These are phyloP conservation scores for Agrilus planipennis DNA, from an alignment of 1,140 invertebrate species.

Conservation along the genomic window DNA sequence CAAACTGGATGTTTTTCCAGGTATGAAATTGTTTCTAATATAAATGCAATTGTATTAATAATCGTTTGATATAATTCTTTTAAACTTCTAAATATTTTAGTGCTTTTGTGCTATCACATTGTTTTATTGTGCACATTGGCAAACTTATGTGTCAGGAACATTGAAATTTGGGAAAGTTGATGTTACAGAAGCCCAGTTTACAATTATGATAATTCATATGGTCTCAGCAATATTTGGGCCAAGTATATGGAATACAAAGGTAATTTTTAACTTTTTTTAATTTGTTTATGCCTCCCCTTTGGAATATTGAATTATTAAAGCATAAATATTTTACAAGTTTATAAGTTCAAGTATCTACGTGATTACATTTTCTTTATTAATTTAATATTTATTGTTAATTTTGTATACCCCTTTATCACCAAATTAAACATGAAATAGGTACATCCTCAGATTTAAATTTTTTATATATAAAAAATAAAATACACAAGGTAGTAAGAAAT, in stretches of 20 bases:
- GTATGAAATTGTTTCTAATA: slow-evolving; percentile 28
- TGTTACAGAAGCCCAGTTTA: slow-evolving; percentile 96
- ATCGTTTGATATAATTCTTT: not conserved
- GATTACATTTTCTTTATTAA: no score
- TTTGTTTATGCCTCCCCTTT: no score
- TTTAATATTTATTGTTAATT: no score
- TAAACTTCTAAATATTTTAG: slow-evolving; percentile 36
- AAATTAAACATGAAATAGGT: no score
- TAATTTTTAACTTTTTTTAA: slow-evolving; percentile 33
- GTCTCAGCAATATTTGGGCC: slow-evolving; percentile 80
- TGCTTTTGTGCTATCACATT: slow-evolving; percentile 87
- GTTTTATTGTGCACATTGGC: slow-evolving; percentile 99
- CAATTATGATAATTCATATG: slow-evolving; percentile 81
- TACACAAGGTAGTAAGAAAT: no score
- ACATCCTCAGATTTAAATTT: no score
- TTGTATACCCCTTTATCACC: not conserved
- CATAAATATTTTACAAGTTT: no score
- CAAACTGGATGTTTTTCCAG: slow-evolving; percentile 89
- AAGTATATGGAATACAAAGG: slow-evolving; percentile 70
- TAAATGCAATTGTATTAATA: not conserved
- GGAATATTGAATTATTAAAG: no score
- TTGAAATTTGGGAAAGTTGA: slow-evolving; percentile 91
- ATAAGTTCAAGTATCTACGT: no score
- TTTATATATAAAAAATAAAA: no score
- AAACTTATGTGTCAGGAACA: slow-evolving; percentile 92